Conservation (phyloP, 2,113 vertebrate genomes). For the Fulmarus glacialis region DNA sequence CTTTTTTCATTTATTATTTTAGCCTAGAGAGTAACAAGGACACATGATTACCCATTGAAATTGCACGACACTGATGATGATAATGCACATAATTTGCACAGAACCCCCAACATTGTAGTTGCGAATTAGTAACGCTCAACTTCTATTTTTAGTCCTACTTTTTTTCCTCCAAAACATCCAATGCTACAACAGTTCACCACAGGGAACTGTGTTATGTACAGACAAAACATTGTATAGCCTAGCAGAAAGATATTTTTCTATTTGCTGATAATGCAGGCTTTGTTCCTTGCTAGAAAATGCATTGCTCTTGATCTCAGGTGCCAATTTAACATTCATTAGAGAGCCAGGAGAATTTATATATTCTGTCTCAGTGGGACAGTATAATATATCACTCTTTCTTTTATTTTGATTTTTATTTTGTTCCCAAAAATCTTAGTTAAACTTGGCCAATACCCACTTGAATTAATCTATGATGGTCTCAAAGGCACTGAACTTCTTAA, state of each 20-base stretch:
- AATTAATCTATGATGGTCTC: not conserved
- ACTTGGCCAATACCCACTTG: not conserved
- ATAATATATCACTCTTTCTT: not conserved
- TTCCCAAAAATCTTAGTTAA: not conserved
- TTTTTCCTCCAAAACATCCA: not conserved
- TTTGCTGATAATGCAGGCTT: not conserved
- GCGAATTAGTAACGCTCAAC: not conserved
- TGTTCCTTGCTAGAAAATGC: not conserved
- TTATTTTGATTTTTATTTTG: not conserved
- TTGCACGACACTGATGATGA: not conserved
- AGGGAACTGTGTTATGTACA: not conserved
- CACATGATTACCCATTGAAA: conserved; percentile 8
- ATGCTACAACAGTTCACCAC: not conserved
- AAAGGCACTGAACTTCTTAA: not conserved
- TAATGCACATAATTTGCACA: not conserved
- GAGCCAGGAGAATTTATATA: not conserved
- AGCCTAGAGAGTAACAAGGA: not conserved
- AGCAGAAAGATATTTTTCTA: not conserved
- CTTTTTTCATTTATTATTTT: conserved; percentile 8
- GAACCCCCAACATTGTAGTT: not conserved
- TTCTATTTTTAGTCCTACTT: not conserved
- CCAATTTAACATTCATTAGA: not conserved
- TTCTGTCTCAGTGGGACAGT: not conserved
- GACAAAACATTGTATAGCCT: not conserved
- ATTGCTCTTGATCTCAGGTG: not conserved